These are phyloP conservation scores for Pimpla rufipes DNA, from an alignment of 2,888 invertebrate genomes.

Conservation along the genomic window DNA sequence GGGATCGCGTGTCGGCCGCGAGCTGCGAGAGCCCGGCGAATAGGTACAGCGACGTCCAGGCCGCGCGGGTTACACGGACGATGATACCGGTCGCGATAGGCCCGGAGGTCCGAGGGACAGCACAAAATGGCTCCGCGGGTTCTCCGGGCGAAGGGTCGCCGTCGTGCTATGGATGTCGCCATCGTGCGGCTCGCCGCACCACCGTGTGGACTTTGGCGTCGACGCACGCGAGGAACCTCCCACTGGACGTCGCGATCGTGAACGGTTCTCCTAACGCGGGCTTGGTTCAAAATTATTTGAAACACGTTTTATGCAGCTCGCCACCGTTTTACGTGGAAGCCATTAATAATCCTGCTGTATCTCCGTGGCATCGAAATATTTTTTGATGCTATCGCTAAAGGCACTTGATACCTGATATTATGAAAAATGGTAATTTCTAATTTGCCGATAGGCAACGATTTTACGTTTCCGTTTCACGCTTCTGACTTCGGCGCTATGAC, in stretches of 20 bases:
- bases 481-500: no score
- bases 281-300: not conserved
- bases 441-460: not conserved
- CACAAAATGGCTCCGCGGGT: constrained; percentile 60
- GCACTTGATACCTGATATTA: not conserved
- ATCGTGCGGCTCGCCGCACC: constrained; percentile 34
- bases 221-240: constrained; percentile 64
- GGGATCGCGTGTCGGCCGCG: constrained; percentile 53
- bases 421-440: not conserved
- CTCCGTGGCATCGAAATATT: not conserved
- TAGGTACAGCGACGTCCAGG: not conserved
- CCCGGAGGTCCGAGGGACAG: constrained; percentile 4
- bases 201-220: constrained; percentile 38
- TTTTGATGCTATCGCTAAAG: not conserved
- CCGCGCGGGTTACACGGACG: constrained; percentile 9
- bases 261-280: not conserved
- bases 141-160: constrained; percentile 21
- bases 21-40: constrained; percentile 18
- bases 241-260: constrained; percentile 38
- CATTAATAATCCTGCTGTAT: not conserved
- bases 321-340: not conserved
- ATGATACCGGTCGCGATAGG: constrained; percentile 40
- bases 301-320: constrained; percentile 3
- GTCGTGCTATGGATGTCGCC: constrained; percentile 49
- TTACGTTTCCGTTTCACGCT: not conserved